Conservation (phyloP, 1,140 invertebrate species). For the Neodiprion pinetum region DNA sequence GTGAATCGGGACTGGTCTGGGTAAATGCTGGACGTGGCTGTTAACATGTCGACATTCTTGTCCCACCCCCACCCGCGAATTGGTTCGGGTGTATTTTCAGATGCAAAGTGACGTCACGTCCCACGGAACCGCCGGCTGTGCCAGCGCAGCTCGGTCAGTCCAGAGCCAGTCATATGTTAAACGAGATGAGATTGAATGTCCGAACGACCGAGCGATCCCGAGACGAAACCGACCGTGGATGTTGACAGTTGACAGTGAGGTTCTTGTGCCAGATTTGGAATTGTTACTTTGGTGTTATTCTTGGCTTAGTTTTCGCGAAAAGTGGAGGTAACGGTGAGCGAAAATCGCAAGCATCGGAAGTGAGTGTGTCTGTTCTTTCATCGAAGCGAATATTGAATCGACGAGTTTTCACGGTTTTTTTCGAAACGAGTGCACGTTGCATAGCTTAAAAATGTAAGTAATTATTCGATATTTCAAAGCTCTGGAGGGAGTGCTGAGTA, state of each 20-base stretch:
- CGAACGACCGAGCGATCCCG: conserved; percentile 6
- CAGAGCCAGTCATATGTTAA: conserved; percentile 17
- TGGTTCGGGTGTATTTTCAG: conserved; percentile 58
- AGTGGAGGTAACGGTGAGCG: neutral
- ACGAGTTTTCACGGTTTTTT: neutral
- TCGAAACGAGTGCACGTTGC: conserved; percentile 27
- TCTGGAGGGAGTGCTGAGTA: neutral
- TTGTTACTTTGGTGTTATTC: no score
- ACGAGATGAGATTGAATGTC: conserved; percentile 10
- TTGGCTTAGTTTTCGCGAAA: no score
- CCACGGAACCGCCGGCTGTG: neutral
- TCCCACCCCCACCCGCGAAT: conserved; percentile 40
- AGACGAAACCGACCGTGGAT: neutral
- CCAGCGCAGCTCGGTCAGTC: conserved; percentile 14
- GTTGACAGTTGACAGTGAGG: neutral
- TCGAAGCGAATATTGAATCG: no score
- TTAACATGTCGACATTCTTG: conserved; percentile 51
- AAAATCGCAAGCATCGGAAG: neutral
- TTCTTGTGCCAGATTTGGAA: no score
- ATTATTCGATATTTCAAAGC: neutral
- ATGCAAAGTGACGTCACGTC: conserved; percentile 47
- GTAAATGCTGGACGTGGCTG: conserved; percentile 36
- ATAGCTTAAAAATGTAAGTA: neutral
- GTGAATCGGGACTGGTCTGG: neutral
- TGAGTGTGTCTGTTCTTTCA: neutral